Evolutionary conservation across 2,888 invertebrate genomes (phyloP), one percentile per base, ranked within the genome.

Genomic region (Leucoptera coffeella): DNA sequence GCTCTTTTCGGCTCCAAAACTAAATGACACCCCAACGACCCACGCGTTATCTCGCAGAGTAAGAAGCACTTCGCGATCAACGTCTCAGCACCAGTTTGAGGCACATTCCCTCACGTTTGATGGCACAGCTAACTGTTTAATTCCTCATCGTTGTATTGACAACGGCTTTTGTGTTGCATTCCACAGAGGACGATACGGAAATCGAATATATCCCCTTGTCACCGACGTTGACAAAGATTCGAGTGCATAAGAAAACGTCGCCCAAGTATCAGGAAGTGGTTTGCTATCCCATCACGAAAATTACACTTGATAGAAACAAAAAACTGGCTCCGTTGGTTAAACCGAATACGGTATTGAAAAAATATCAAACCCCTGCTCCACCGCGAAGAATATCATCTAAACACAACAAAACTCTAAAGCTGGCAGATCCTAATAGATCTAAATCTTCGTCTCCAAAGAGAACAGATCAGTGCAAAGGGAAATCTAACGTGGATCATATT

Each of bases 141-240:
- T 17, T 36, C 27, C 30, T 33, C n/a, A n/a, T n/a, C n/a, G n/a
- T n/a, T n/a, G n/a, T n/a, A n/a, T n/a, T n/a, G n/a, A n/a, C n/a
- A n/a, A n/a, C n/a, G n/a, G n/a, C n/a, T n/a, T n/a, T n/a, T n/a
- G n/a, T n/a, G n/a, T n/a, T n/a, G n/a, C n/a, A 50, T 60, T 77
- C 71, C 78, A 64, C 82, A 84, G 85, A 84, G 73, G 78, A 81
- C 73, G 78, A 81, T 48, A 67, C 80, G 43, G 80, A 82, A 65
- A 80, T 86, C 50, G 85, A 87, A 71, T 87, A 85, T 57, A 82
- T 84, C 57, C 85, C 86, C 46, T 82, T 86, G 44, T 82, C 86
- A 35, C 80, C 85, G 25, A 86, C 84, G 37, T 62, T 86, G 47
- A 87, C 85, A 40, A 82, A 84, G 69, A 85, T 87, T 48, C 75